Evolutionary conservation across 2,113 vertebrate species (phyloP), one percentile per base, ranked within the genome.

Genomic region (Melanotaenia duboulayi): DNA sequence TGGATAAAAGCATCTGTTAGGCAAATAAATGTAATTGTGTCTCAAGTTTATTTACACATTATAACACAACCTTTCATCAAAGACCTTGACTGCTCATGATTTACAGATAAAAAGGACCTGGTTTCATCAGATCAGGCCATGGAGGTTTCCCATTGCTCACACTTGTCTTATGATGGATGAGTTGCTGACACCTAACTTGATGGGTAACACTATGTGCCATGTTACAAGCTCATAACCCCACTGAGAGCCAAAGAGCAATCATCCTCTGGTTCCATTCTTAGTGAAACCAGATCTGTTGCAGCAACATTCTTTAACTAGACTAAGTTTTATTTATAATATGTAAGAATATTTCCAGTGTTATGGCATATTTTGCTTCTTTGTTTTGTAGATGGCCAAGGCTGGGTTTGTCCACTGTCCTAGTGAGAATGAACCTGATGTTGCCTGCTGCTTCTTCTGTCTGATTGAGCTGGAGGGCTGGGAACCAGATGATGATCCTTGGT

Each of bases 401-500:
- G 93, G 94, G 5, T 95, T 96, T 63, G 75, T 96, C 58, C 94
- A 95, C 82, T 93, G 93, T 39, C 92, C 94, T 0, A 88, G 69
- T 71, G 82, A 84, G 80, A 91, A 91, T 44, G 92, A 91, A 73
- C 93, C 94, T 9, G 95, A 94, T 10, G 91, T 95, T 19, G 91
- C 74, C 12, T 94, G 94, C 66, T 95, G 94, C 78, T 95, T 95
- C 88, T 96, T 94, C 75, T 96, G 95, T 85, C 88, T 97, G 74
- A 90, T 92, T 7, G 95, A 95, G 56, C 73, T 95, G 20, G 93
- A 95, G 6, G 93, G 91, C 50, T 96, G 95, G 95, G 93, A 97
- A 58, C 93, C 93, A 3, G 85, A 95, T 14, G 94, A 96, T 58
- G 83, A 94, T 69, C 95, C 94, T 7, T 81, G 92, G 94, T 95